phyloP scores from a whole-genome alignment of 2,797 vertebrate species.

The Parotocinclus haroldoi region DNA sequence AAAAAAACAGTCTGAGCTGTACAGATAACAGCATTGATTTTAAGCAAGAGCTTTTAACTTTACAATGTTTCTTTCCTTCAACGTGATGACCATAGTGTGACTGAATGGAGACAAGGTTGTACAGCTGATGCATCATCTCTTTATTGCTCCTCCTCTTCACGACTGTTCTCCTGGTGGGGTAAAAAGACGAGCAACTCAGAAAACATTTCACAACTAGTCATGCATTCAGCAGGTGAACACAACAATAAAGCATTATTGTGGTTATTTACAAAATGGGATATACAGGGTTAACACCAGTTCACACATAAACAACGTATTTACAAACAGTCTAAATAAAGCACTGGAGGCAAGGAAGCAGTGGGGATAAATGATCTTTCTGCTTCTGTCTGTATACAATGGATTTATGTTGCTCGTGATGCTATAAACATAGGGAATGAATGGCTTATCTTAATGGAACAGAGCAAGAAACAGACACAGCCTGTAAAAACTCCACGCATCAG shows the following conservation, averaged over 20 bases:
- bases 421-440: conserved; percentile 32
- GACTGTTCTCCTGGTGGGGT: conserved; percentile 59
- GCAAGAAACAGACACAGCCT: conserved; percentile 30
- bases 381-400: conserved; percentile 30
- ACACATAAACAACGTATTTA: no score
- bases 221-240: neutral
- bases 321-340: conserved; percentile 18
- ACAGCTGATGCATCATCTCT: conserved; percentile 3
- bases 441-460: conserved; percentile 48
- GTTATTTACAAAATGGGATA: neutral
- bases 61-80: neutral
- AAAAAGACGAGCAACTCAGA: conserved; percentile 5
- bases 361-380: conserved; percentile 39
- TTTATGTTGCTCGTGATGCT: conserved; percentile 21
- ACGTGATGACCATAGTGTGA: neutral
- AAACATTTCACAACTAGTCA: neutral
- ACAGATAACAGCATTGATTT: neutral
- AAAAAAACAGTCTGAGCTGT: neutral
- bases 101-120: neutral
- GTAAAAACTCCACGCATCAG: conserved; percentile 28
- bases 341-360: conserved; percentile 11
- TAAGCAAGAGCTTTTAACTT: neutral
- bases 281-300: neutral
- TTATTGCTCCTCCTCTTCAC: conserved; percentile 59
- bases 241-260: neutral